Base-by-base conservation (phyloP, 2,888 invertebrate species). In the Athrips mouffetella region DNA sequence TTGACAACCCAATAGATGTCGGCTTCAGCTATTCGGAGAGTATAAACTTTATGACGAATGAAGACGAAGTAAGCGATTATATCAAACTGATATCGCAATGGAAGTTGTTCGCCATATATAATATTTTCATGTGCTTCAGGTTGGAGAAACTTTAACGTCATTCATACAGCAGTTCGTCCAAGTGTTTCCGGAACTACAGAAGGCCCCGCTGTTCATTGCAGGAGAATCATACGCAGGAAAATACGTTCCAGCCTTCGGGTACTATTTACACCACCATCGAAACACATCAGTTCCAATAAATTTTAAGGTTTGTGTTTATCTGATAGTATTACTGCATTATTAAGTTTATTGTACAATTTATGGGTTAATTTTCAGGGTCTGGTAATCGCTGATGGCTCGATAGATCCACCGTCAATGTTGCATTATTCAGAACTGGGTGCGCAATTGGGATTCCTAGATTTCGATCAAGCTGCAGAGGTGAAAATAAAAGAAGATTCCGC, bases 141-240 rank as follows among this genome's bases (percentile, higher is more conserved):
- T 39, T 4, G 39, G 39, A 4, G 23, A n/a, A 3, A 7, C 39
- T 57, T 74, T 93, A 7, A 90, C 91, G 71, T 73, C 74, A 54
- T 89, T 87, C 1, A 57, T 91, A 39, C 65, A 76, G 30, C 93
- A 93, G 73, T 91, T 93, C 59, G 82, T 92, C 46, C 80, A 85
- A 55, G 59, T 93, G 2, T 93, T 92, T 70, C 90, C 91, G 0
- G 89, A 91, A 53, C 79, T 91, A 27, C 81, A 84, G 54, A 55
- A 64, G 3, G 90, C 89, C 27, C 91, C 91, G 1, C 85, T 93
- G 55, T 93, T 89, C 70, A 73, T 92, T 0, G 90, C 91, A 1
- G 93, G 93, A 8, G 93, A 93, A 73, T 91, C 91, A 0, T 92
- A 91, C 65, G 92, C 90, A 4, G 92, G 92, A 55, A 89, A 89